Base-by-base conservation (phyloP, 1,140 invertebrate species). In the Lepidurus packardi region DNA sequence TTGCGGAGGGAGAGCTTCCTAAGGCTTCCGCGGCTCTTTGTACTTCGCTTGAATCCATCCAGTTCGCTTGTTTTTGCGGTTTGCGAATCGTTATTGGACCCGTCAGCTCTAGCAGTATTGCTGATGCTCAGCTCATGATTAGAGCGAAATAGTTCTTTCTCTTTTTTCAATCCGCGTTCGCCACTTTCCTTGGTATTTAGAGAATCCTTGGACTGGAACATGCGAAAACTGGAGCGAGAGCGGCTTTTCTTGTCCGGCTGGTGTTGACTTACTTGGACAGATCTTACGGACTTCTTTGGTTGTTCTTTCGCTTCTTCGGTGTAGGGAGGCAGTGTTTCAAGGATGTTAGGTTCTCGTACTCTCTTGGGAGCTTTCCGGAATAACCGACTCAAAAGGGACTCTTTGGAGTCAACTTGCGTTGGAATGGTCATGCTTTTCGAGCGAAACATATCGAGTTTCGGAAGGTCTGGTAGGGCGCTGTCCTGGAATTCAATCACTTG, bases 121-220 rank as follows among this genome's bases (percentile, higher is more conserved):
- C 53, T 13, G 21, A 21, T 1, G n/a, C 53, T 65, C 53, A 65
- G 53, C 53, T 65, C 53, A 13, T n/a, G 21, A 16, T 65, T 65
- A 21, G 53, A 65, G 16, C 53, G 53, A 21, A 65, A 65, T 21
- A n/a, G 10, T 16, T 21, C 7, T 65, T 7, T 65, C 21, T 65
- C n/a, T n/a, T 65, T 65, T 65, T 65, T 65, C 16, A 1, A 21
- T 7, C 21, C 53, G 13, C 16, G 13, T 65, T 65, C 21, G 8
- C 4, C 13, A 21, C 21, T 65, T 65, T 16, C 53, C 21, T 65
- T 65, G 53, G 16, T 7, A 3, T 21, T 65, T 5, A 16, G 53
- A 21, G 53, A 65, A n/a, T 65, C 53, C 53, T 65, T 65, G 53
- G 53, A 65, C n/a, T 65, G 53, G 53, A 65, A 65, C 53, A 65